Conservation (phyloP, 2,113 vertebrate species). For the Ciconia stormi region DNA sequence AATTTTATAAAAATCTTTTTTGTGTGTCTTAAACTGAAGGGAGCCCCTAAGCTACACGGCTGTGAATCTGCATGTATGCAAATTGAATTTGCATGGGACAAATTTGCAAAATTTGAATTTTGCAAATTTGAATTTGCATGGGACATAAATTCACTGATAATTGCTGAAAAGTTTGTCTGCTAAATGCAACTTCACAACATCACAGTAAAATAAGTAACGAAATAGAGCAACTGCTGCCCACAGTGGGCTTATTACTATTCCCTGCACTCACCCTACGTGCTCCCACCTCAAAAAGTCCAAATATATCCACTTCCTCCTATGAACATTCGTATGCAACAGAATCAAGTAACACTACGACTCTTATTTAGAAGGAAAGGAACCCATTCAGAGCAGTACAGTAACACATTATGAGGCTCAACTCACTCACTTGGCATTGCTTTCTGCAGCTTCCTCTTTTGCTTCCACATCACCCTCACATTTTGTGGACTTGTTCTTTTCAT, state of each 20-base stretch:
- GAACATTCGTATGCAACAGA: background rate
- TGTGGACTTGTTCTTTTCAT: constrained; percentile 78
- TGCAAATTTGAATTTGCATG: too few species aligned
- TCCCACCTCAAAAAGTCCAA: constrained; percentile 19
- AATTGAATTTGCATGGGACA: too few species aligned
- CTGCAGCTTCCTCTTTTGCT: constrained; percentile 78
- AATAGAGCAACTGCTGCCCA: background rate
- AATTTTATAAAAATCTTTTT: background rate
- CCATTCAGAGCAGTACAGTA: background rate
- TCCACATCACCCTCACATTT: constrained; percentile 77
- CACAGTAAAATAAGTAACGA: background rate
- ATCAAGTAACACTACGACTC: background rate
- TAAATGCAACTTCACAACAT: background rate
- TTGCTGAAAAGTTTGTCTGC: background rate
- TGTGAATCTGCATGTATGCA: background rate
- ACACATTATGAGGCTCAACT: background rate
- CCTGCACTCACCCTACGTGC: background rate
- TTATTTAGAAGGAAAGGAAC: background rate
- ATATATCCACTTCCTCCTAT: background rate
- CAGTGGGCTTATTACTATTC: background rate
- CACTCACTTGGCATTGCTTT: constrained; percentile 84
- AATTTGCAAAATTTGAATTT: too few species aligned
- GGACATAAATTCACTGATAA: background rate
- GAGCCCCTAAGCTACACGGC: background rate
- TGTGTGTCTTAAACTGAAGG: background rate